Evolutionary conservation across 2,113 vertebrate species (phyloP).

Genomic region (Calcarius ornatus): DNA sequence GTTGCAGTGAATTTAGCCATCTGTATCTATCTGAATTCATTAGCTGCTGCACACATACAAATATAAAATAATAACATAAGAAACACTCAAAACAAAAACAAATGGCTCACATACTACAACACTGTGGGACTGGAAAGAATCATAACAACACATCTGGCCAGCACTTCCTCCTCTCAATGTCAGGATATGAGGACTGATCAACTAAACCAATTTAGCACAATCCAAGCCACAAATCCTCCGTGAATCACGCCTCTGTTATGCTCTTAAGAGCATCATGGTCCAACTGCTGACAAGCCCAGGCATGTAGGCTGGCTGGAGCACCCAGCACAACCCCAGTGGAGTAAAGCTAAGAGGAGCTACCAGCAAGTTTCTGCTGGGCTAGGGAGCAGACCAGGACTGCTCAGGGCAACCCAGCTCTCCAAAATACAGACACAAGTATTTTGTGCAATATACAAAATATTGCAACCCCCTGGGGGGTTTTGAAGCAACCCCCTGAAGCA

Average conservation of each 20-base stretch:
- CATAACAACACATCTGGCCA: not conserved
- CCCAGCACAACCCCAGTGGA: not conserved
- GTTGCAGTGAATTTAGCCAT: not conserved
- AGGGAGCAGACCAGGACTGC: not conserved
- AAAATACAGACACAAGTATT: not conserved
- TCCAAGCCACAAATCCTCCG: constrained; percentile 6
- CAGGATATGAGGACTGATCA: not conserved
- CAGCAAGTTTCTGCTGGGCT: not conserved
- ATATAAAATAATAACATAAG: not conserved
- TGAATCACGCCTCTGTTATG: constrained; percentile 26
- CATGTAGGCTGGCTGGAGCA: constrained; percentile 5
- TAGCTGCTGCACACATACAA: not conserved
- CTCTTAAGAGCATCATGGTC: not conserved
- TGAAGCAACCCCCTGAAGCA: not conserved
- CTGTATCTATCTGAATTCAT: not conserved
- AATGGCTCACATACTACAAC: not conserved
- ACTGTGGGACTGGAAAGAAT: not conserved
- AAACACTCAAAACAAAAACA: not conserved
- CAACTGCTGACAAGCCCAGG: constrained; percentile 24
- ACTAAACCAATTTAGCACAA: not conserved
- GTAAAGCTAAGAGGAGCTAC: not conserved
- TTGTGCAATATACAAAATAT: too few species aligned
- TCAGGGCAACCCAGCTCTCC: not conserved
- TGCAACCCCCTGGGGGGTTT: too few species aligned
- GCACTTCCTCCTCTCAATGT: not conserved